phyloP scores from a whole-genome alignment of 2,888 invertebrate genomes.

The Patella depressa region DNA sequence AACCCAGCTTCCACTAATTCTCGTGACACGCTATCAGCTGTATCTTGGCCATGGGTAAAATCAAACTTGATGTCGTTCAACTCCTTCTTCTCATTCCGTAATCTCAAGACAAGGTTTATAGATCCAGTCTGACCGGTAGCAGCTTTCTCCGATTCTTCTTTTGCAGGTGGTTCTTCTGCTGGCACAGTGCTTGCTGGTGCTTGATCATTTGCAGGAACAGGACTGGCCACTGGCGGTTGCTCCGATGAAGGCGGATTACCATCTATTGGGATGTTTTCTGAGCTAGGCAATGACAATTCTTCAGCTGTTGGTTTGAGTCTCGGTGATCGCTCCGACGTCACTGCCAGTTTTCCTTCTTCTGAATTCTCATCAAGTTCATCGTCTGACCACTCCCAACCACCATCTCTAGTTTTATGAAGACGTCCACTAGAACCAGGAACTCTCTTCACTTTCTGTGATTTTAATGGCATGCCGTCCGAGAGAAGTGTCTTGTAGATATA shows the following conservation, averaged over 20 bases:
- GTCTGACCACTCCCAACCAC: constrained; percentile 99
- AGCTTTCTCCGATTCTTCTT: background rate
- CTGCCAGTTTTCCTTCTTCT: constrained; percentile 55
- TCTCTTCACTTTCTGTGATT: constrained; percentile 82
- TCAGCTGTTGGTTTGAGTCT: background rate
- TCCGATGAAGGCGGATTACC: too few species aligned
- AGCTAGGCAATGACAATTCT: constrained; percentile 2
- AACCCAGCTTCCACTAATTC: constrained; percentile 96
- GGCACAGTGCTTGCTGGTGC: constrained; percentile 1
- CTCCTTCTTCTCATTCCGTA: constrained; percentile 86
- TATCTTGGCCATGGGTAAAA: constrained; percentile 86
- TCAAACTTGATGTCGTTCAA: constrained; percentile 98
- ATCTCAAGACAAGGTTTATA: constrained; percentile 61
- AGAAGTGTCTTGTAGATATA: constrained; percentile 65
- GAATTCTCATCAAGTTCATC: constrained; percentile 80
- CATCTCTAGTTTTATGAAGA: constrained; percentile 86
- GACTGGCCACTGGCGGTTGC: constrained; percentile 24
- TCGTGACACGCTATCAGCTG: constrained; percentile 89
- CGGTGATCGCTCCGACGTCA: constrained; percentile 49
- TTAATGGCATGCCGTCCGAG: constrained; percentile 74
- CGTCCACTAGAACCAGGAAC: constrained; percentile 71
- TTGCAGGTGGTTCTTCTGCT: constrained; percentile 14
- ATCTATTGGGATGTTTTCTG: constrained; percentile 14
- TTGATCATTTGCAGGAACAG: constrained; percentile 22
- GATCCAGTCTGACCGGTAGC: constrained; percentile 28